These are phyloP conservation scores for Papilio protenor DNA, from an alignment of 2,888 invertebrate species.

Conservation along the genomic window DNA sequence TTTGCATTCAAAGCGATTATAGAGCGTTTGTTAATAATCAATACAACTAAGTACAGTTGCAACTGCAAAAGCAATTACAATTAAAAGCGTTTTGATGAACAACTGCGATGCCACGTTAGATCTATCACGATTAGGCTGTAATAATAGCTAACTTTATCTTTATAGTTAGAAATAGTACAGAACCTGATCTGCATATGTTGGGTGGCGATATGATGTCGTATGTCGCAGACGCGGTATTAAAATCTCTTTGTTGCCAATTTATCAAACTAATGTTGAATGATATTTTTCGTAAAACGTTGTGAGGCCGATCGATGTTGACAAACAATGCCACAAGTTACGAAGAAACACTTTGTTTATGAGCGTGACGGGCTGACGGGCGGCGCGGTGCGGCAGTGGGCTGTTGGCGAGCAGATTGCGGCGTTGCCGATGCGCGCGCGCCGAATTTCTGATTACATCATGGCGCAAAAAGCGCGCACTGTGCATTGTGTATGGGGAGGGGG, in stretches of 20 bases:
- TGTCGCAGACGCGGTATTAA: too few relatives aligned
- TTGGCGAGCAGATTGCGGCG: constrained; percentile 59
- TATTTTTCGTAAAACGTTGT: neutral
- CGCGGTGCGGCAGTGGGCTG: constrained; percentile 41
- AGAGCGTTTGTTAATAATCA: neutral
- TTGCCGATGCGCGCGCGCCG: constrained; percentile 79
- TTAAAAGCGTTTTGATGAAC: neutral
- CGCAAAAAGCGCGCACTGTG: constrained; percentile 74
- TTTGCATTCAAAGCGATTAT: constrained; percentile 12
- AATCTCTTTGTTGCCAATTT: too few relatives aligned
- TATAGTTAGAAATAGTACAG: too few relatives aligned
- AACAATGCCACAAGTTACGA: constrained; percentile 21
- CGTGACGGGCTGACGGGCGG: constrained; percentile 58
- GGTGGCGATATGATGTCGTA: too few relatives aligned
- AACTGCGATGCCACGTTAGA: neutral
- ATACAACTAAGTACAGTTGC: neutral
- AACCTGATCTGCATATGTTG: too few relatives aligned
- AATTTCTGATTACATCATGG: constrained; percentile 82
- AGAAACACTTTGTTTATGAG: constrained; percentile 43
- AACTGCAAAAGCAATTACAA: neutral
- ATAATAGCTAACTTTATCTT: too few relatives aligned
- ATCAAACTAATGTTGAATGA: neutral
- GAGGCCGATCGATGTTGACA: constrained; percentile 27
- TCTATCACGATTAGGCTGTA: too few relatives aligned
- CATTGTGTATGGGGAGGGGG: constrained; percentile 52